Percentiles rank a stretch among this genome's conserved stretches.
These are phyloP conservation scores for Dascyllus trimaculatus DNA, from an alignment of 2,113 vertebrate genomes.

Conservation along the genomic window DNA sequence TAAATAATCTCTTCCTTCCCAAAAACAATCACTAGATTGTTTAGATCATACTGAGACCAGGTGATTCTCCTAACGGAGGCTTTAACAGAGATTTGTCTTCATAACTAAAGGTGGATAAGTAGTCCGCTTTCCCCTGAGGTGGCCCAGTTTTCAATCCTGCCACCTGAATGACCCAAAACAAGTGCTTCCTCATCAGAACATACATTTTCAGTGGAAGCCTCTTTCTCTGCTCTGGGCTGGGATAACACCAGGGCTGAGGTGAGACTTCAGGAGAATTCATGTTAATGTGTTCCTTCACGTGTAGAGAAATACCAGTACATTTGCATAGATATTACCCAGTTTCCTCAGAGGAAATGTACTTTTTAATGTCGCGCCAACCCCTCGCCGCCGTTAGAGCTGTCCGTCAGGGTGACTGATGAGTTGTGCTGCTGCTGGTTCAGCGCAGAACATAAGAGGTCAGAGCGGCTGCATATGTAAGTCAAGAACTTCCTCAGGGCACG, in stretches of 20 bases:
- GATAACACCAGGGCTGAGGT: background rate
- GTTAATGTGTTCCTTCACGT: constrained; percentile 3
- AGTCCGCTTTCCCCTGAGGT: background rate
- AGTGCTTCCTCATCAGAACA: background rate
- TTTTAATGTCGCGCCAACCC: background rate
- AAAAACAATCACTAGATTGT: too few species aligned
- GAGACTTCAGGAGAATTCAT: background rate
- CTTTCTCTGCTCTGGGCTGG: background rate
- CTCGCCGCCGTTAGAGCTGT: background rate
- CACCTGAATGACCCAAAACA: background rate
- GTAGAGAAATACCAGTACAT: background rate
- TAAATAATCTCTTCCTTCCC: too few species aligned
- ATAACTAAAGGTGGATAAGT: background rate
- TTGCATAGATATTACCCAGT: constrained; percentile 43
- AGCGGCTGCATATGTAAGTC: background rate
- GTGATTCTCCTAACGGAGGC: too few species aligned
- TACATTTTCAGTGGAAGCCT: background rate
- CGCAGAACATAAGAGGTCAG: background rate
- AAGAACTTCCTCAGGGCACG: background rate
- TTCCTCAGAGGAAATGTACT: constrained; percentile 10
- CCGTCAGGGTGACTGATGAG: constrained; percentile 15
- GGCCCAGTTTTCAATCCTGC: background rate
- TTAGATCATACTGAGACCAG: too few species aligned
- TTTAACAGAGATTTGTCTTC: too few species aligned
- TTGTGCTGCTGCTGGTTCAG: constrained; percentile 10